Evolutionary conservation across 2,888 invertebrate genomes (phyloP), one percentile per base, ranked within the genome.

Genomic region (Aquatica leii): DNA sequence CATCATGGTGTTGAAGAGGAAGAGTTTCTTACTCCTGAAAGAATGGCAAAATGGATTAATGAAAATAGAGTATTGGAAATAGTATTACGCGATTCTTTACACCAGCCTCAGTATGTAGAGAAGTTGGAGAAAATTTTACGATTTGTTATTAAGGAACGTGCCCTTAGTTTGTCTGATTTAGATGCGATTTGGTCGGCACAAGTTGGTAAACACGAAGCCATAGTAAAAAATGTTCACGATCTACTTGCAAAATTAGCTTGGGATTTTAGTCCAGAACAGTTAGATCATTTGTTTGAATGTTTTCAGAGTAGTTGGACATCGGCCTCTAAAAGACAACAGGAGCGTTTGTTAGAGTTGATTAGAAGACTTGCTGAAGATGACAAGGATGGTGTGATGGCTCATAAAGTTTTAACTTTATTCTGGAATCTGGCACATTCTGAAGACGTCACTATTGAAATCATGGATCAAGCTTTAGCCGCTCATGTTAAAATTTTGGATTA

Each of bases 351-450:
- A 73, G 98, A 98, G 84, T 86, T 98, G 69, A 98, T 98, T 73
- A 87, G 98, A 68, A 87, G 97, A 71, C 84, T 98, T 65, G 98
- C 98, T 2, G 98, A 98, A 82, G 98, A 98, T 81, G 98, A 98
- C 81, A 98, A 98, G 81, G 97, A 98, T 81, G 98, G 98, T 53
- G 95, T 97, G 8, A 98, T 98, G 98, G 97, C 98, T 48, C 94
- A 96, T 80, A 98, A 98, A 87, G 96, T 97, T 51, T 84, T 98
- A 73, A 94, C 94, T 65, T 84, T 98, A 46, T 94, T 98, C 82
- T 98, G 98, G 98, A 96, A 95, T 79, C 85, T 98, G 79, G 97
- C 97, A 3, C 97, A 97, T 82, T 95, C 95, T 56, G 94, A 95
- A 74, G 97, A 98, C 82, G 95, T 97, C 59, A 93, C 95, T 62